phyloP scores from a whole-genome alignment of 1,140 invertebrate species.

The Euwallacea fornicatus region DNA sequence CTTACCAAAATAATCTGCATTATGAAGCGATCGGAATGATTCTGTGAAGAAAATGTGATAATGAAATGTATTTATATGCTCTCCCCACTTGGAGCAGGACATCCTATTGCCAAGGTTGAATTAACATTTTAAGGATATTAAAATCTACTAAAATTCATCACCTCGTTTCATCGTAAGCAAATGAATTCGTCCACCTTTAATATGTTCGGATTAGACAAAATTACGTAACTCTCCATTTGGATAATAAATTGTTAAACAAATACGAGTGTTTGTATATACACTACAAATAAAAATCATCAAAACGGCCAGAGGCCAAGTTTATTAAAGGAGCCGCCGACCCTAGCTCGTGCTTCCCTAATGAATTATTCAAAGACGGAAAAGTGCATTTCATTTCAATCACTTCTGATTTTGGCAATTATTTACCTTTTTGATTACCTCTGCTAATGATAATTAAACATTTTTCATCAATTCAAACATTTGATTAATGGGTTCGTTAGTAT shows the following conservation, averaged over 20 bases:
- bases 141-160: slow-evolving; percentile 32
- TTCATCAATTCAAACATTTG: background rate
- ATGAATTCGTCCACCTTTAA: slow-evolving; percentile 37
- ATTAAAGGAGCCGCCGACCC: slow-evolving; percentile 24
- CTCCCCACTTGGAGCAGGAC: slow-evolving; percentile 33
- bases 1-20: slow-evolving; percentile 37
- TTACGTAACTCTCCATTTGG: slow-evolving; percentile 24
- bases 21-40: slow-evolving; percentile 4
- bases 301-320: slow-evolving; percentile 8
- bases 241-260: slow-evolving; percentile 32
- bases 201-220: slow-evolving; percentile 15
- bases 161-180: slow-evolving; percentile 20
- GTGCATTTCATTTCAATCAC: background rate
- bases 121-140: slow-evolving; percentile 24
- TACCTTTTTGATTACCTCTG: slow-evolving; percentile 2
- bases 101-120: slow-evolving; percentile 39
- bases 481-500: background rate
- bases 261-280: slow-evolving; percentile 12
- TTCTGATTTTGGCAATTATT: slow-evolving; percentile 5
- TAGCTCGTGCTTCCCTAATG: background rate
- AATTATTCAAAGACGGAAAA: no score
- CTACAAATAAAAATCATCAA: slow-evolving; percentile 9
- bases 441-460: background rate
- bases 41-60: slow-evolving; percentile 29
- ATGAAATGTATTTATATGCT: slow-evolving; percentile 34